Conservation (phyloP, 2,888 invertebrate species). For the Ariolimax columbianus region DNA sequence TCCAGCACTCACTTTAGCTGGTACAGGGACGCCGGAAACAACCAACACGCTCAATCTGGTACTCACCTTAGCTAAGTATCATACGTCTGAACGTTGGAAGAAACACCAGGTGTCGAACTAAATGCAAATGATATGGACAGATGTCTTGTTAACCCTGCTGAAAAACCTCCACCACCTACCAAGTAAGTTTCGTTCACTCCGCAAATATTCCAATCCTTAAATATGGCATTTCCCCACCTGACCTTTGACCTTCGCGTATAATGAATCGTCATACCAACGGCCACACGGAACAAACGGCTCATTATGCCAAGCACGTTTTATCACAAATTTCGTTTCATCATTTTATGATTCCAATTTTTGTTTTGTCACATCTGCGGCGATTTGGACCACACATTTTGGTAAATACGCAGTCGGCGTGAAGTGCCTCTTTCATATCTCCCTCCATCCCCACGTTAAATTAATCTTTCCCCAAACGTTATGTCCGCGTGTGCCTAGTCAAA, state of each 20-base stretch:
- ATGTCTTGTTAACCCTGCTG: no score
- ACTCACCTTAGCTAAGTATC: constrained; percentile 17
- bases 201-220: constrained; percentile 9
- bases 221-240: not conserved
- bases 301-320: not conserved
- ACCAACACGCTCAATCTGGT: no score
- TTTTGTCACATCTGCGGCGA: not conserved
- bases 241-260: not conserved
- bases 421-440: not conserved
- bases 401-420: constrained; percentile 1
- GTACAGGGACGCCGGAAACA: no score
- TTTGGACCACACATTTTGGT: constrained; percentile 14
- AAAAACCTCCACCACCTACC: no score
- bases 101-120: not conserved
- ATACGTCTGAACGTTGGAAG: not conserved
- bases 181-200: not conserved
- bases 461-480: not conserved
- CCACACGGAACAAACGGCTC: not conserved
- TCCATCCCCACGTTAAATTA: not conserved
- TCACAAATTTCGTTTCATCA: not conserved
- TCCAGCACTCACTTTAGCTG: no score
- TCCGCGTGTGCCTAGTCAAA: not conserved
- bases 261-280: not conserved
- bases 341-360: not conserved
- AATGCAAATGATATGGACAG: not conserved